Conservation (phyloP, 2,888 invertebrate genomes). For the Pterostichus niger region DNA sequence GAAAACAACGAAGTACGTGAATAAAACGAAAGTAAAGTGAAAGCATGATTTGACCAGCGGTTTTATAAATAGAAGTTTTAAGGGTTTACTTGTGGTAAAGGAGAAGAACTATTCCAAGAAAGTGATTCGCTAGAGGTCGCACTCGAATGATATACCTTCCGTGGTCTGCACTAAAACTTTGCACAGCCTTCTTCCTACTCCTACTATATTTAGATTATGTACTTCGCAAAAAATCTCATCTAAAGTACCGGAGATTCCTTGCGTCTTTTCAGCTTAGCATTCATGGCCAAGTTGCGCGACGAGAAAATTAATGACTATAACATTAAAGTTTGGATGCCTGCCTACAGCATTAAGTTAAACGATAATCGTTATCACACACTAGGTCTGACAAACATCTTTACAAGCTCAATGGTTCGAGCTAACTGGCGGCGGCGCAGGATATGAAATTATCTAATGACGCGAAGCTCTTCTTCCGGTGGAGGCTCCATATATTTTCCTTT, state of each 20-base stretch:
- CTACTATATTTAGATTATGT: conserved; percentile 45
- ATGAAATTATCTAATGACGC: conserved; percentile 62
- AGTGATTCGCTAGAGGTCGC: not conserved
- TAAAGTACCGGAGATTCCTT: conserved; percentile 51
- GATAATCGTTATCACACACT: conserved; percentile 66
- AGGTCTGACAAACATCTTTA: conserved; percentile 63
- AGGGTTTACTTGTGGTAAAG: not conserved
- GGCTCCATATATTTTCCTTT: conserved; percentile 57
- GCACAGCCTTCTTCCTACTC: not conserved
- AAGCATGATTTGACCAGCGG: not conserved
- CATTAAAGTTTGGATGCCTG: conserved; percentile 63
- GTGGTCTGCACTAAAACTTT: conserved; percentile 16
- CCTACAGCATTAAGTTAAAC: conserved; percentile 63
- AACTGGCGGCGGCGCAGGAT: conserved; percentile 55
- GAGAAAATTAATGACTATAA: conserved; percentile 64
- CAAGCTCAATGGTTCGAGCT: conserved; percentile 62
- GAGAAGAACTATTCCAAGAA: conserved; percentile 12
- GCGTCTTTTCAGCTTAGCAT: conserved; percentile 42
- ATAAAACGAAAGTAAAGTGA: conserved; percentile 7
- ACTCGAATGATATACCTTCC: conserved; percentile 19
- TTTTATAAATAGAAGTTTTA: conserved; percentile 4
- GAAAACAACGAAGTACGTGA: not conserved
- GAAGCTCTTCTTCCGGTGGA: conserved; percentile 47
- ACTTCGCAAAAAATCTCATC: conserved; percentile 40
- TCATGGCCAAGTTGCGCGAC: conserved; percentile 54